Conservation (phyloP, 2,888 invertebrate genomes). For the Drosophila multiciliata region DNA sequence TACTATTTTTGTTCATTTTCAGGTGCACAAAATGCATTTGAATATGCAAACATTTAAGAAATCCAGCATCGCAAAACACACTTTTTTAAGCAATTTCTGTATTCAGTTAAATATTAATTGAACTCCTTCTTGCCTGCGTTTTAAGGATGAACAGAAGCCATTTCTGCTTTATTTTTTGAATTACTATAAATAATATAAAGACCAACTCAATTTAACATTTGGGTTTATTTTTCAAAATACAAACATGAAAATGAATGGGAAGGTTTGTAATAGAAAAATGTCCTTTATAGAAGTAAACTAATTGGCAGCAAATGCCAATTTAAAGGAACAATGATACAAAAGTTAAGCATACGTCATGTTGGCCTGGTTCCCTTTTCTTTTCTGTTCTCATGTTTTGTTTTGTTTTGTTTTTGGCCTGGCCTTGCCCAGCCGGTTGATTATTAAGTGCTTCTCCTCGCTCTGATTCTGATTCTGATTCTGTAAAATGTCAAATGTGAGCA, state of each 20-base stretch:
- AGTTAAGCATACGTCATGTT: slow-evolving; percentile 33
- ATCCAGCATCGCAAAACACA: neutral
- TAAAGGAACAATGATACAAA: slow-evolving; percentile 5
- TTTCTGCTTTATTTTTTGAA: neutral
- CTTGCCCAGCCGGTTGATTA: slow-evolving; percentile 38
- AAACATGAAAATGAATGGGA: neutral
- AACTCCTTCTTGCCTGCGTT: neutral
- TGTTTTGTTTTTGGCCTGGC: slow-evolving; percentile 5
- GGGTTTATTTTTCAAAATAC: neutral
- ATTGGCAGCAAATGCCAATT: slow-evolving; percentile 3
- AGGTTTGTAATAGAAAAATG: neutral
- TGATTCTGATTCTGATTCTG: slow-evolving; percentile 29
- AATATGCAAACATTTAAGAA: slow-evolving; percentile 7
- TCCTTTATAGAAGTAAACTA: neutral
- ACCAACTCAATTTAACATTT: neutral
- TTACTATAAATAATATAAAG: neutral
- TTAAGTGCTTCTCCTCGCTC: slow-evolving; percentile 34
- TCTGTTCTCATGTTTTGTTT: slow-evolving; percentile 8
- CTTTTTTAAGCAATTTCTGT: neutral
- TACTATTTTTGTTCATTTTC: slow-evolving; percentile 13
- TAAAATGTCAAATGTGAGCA: slow-evolving; percentile 73
- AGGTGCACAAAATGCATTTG: slow-evolving; percentile 23
- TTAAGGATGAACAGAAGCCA: neutral
- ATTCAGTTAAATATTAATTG: neutral
- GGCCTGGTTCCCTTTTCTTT: slow-evolving; percentile 9